These are phyloP conservation scores for Zootermopsis nevadensis DNA, from an alignment of 2,888 invertebrate genomes.

Conservation along the genomic window DNA sequence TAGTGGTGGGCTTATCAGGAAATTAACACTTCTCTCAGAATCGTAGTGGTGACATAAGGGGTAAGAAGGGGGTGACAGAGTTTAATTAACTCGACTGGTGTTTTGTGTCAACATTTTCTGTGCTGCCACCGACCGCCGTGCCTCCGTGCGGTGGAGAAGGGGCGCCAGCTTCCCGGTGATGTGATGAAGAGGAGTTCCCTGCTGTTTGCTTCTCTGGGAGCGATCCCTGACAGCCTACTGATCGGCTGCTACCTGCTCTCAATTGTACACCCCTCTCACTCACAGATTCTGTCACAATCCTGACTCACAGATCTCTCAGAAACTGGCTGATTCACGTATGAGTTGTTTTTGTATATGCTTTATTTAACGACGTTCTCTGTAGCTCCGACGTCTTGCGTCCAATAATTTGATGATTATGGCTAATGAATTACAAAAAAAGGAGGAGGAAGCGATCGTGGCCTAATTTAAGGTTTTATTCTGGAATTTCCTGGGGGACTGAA, in stretches of 20 bases:
- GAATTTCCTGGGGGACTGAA: no score
- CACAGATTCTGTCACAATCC: not conserved
- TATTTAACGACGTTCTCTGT: no score
- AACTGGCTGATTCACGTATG: not conserved
- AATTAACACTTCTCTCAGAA: conserved; percentile 59
- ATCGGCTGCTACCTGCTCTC: conserved; percentile 2
- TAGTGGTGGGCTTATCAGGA: conserved; percentile 59
- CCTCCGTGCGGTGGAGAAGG: conserved; percentile 8
- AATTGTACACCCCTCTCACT: not conserved
- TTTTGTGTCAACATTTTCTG: conserved; percentile 61
- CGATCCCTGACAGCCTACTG: conserved; percentile 8
- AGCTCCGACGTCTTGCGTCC: no score
- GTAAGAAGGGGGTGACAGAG: conserved; percentile 41
- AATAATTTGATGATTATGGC: no score
- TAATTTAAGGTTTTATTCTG: no score
- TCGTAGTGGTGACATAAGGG: conserved; percentile 54
- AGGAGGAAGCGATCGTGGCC: no score
- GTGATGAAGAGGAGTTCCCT: conserved; percentile 22
- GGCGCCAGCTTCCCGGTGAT: conserved; percentile 18
- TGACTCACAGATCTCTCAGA: not conserved
- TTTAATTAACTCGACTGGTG: conserved; percentile 60
- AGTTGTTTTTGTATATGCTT: no score
- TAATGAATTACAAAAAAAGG: no score
- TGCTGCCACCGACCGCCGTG: conserved; percentile 47
- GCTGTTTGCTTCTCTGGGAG: conserved; percentile 5